phyloP scores from a whole-genome alignment of 30 jellyfish, hydroid and myxozoan genomes.

The Haliclystus octoradiatus region DNA sequence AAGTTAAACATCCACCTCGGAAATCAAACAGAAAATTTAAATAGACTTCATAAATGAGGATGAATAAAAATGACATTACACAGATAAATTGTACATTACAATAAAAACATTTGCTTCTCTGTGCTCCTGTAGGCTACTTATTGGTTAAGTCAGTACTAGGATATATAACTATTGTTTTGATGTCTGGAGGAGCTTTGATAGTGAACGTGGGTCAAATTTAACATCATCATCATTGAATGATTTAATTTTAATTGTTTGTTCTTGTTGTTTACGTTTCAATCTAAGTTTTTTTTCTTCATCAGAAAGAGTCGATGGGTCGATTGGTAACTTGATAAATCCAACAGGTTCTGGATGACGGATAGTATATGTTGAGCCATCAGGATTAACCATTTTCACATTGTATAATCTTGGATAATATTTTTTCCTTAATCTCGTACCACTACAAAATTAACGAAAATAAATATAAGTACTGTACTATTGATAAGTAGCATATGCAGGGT shows the following conservation, averaged over 20 bases:
- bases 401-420: conserved; percentile 59
- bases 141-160: too few species aligned
- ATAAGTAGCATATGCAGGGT: too few species aligned
- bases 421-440: conserved; percentile 55
- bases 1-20: too few species aligned
- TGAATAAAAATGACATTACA: too few species aligned
- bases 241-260: conserved; percentile 1
- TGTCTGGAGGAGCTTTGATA: conserved; percentile 35
- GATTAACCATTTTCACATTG: conserved; percentile 67
- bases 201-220: conserved; percentile 72
- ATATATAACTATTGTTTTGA: too few species aligned
- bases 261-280: conserved; percentile 40
- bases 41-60: too few species aligned
- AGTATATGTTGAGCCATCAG: conserved; percentile 77
- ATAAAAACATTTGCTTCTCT: too few species aligned
- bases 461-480: too few species aligned
- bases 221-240: conserved; percentile 52
- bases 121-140: too few species aligned
- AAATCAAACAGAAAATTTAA: too few species aligned
- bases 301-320: conserved; percentile 55
- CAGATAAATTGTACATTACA: too few species aligned
- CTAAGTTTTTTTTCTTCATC: conserved; percentile 75
- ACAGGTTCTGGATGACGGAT: conserved; percentile 82
- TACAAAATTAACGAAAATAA: conserved; percentile 7
- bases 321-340: conserved; percentile 79